phyloP scores from a whole-genome alignment of 2,888 invertebrate genomes.

The Aleiodes testaceus region DNA sequence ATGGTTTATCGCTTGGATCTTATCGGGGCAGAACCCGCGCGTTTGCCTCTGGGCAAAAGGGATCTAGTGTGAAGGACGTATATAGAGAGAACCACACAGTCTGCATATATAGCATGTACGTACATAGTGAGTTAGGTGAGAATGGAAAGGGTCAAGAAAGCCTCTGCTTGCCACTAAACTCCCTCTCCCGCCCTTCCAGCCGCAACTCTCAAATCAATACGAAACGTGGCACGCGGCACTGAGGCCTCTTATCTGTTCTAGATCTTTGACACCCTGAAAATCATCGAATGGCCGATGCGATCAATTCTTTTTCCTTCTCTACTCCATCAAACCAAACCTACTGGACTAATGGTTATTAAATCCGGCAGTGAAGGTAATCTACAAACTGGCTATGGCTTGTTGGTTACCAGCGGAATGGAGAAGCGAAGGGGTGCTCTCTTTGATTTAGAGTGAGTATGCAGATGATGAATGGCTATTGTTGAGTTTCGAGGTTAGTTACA shows the following conservation, averaged over 20 bases:
- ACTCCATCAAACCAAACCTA: conserved; percentile 21
- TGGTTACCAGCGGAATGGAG: too few species aligned
- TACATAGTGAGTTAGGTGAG: conserved; percentile 35
- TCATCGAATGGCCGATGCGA: conserved; percentile 53
- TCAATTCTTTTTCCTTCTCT: conserved; percentile 38
- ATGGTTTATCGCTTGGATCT: conserved; percentile 71
- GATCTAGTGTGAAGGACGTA: conserved; percentile 58
- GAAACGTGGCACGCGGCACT: conserved; percentile 56
- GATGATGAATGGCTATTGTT: conserved; percentile 22
- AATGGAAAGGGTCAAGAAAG: conserved; percentile 30
- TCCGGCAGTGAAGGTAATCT: conserved; percentile 44
- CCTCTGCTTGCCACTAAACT: conserved; percentile 26
- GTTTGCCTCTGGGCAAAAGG: conserved; percentile 63
- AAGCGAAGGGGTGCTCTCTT: neutral
- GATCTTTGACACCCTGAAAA: conserved; percentile 70
- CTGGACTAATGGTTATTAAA: conserved; percentile 67
- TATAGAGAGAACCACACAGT: conserved; percentile 39
- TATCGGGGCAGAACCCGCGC: conserved; percentile 58
- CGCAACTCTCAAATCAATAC: conserved; percentile 64
- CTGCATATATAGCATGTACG: conserved; percentile 12
- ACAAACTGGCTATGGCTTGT: neutral
- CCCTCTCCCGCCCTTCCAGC: neutral
- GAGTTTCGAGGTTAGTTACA: neutral
- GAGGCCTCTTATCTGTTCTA: conserved; percentile 64
- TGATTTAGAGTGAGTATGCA: neutral